Percentiles rank a stretch among this genome's conserved stretches.
Evolutionary conservation across 2,113 vertebrate genomes (phyloP).

Genomic region (Pituophis catenifer): DNA sequence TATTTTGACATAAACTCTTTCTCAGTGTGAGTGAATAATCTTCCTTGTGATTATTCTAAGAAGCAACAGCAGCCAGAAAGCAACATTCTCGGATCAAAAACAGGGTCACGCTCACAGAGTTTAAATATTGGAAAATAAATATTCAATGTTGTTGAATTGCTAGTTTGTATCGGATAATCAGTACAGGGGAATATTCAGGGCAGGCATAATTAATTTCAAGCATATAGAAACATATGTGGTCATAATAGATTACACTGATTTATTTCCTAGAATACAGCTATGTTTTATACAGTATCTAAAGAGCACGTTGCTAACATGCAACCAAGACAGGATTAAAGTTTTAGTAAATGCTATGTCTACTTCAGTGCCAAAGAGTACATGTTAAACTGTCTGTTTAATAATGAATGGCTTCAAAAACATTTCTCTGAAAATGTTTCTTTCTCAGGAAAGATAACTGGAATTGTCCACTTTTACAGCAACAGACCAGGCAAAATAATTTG

Average conservation of each 20-base stretch:
- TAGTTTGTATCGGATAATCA: background rate
- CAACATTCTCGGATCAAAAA: background rate
- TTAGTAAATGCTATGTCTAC: constrained; percentile 1
- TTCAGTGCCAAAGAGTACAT: background rate
- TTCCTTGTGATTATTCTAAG: background rate
- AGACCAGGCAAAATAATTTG: constrained; percentile 12
- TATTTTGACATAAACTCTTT: background rate
- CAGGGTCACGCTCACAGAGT: background rate
- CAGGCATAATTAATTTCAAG: background rate
- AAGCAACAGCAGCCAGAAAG: background rate
- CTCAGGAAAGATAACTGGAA: background rate
- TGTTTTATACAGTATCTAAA: constrained; percentile 13
- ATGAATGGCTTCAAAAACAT: background rate
- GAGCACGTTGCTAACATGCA: constrained; percentile 5
- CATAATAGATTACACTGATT: background rate
- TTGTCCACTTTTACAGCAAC: background rate
- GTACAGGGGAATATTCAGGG: background rate
- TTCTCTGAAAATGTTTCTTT: background rate
- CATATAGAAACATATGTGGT: background rate
- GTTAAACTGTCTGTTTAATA: background rate
- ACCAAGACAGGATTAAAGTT: background rate
- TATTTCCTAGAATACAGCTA: background rate
- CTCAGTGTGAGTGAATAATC: too few relatives aligned
- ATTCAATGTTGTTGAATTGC: background rate
- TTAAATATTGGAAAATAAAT: background rate